phyloP scores from a whole-genome alignment of 2,797 vertebrate species.

The Crax fasciolata region DNA sequence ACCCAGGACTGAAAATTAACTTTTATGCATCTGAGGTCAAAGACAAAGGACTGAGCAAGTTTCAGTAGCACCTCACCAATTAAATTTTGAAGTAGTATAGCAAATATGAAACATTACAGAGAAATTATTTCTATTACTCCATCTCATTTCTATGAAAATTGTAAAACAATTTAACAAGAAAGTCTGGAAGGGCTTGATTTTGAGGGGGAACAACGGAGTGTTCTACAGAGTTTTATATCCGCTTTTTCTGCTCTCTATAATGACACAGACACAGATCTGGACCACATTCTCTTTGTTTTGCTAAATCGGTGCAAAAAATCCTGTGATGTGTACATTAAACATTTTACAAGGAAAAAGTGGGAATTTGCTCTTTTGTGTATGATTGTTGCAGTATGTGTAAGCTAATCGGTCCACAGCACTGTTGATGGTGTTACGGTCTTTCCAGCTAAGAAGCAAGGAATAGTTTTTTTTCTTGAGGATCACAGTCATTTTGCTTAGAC shows the following conservation, averaged over 20 bases:
- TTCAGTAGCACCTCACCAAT: neutral
- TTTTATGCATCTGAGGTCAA: neutral
- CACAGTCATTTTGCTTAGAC: neutral
- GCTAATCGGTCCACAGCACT: neutral
- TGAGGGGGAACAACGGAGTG: neutral
- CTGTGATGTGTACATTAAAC: neutral
- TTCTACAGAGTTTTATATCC: neutral
- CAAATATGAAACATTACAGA: neutral
- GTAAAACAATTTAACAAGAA: neutral
- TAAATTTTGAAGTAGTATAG: constrained; percentile 7
- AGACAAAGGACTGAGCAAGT: neutral
- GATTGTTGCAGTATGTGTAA: neutral
- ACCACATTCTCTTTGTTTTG: neutral
- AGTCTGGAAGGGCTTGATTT: neutral
- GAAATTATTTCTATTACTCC: neutral
- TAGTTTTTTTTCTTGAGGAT: neutral
- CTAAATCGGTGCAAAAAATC: neutral
- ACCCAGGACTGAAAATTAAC: neutral
- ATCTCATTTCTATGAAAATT: neutral
- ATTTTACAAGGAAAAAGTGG: neutral
- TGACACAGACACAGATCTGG: neutral
- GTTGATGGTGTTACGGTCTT: neutral
- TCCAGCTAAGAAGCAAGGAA: neutral
- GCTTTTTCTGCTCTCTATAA: neutral
- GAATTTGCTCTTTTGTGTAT: neutral